Percentiles rank a stretch among this genome's conserved stretches.
These are phyloP conservation scores for Salmo trutta DNA, from an alignment of 2,797 vertebrate genomes.

Conservation along the genomic window DNA sequence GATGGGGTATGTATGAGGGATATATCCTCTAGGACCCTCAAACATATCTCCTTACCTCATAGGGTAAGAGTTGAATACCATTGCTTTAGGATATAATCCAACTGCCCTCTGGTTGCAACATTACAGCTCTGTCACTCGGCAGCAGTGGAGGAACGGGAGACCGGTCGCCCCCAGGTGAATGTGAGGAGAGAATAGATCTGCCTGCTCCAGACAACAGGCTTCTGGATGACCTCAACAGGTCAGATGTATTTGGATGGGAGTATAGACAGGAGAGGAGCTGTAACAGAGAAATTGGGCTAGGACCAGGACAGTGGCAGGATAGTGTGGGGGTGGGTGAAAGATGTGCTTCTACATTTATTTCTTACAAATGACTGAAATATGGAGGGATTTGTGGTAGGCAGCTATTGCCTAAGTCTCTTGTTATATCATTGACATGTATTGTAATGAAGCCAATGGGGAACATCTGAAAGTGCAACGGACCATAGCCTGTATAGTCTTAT, in stretches of 20 bases:
- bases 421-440: not conserved
- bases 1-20: not conserved
- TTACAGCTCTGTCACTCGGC: not conserved
- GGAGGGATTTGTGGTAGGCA: not conserved
- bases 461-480: not conserved
- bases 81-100: no score
- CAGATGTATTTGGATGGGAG: conserved; percentile 6
- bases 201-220: conserved; percentile 18
- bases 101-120: no score
- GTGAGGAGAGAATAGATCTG: not conserved
- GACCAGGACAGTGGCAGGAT: not conserved
- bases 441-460: not conserved
- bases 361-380: not conserved
- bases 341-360: conserved; percentile 11
- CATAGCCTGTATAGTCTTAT: not conserved
- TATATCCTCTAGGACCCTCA: no score
- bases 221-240: conserved; percentile 35
- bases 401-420: not conserved
- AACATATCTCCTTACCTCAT: no score
- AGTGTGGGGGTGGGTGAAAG: conserved; percentile 5
- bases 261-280: conserved; percentile 2
- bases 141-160: not conserved
- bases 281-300: no score
- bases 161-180: not conserved
- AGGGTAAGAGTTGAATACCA: no score